Base-by-base conservation (phyloP, 2,113 vertebrate genomes). In the Gambusia holbrooki region DNA sequence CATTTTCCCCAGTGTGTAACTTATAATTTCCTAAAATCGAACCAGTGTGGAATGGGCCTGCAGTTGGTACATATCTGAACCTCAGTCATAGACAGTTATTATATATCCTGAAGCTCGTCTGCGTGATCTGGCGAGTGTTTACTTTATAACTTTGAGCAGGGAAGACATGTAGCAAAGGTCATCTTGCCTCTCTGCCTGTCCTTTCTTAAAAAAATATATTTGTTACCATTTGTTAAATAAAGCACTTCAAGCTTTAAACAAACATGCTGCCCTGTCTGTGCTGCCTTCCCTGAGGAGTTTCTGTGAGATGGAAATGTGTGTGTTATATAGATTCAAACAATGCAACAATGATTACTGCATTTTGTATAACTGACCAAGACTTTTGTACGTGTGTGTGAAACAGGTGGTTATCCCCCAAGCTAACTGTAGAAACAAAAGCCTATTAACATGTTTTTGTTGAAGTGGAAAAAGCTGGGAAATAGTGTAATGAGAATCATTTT, bases 331-430 rank as follows among this genome's bases (percentile, higher is more conserved):
- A 19, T n/a, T 76, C 73, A 48, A 71, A 60, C 80, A 51, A 28
- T 79, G 74, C 72, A 74, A 74, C 76, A 80, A 81, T 74, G 76
- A 87, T 87, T 77, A 74, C 45, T 42, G 60, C 61, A 32, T 66
- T 69, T 79, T 64, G 19, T 51, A 62, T 83, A 73, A 84, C 77
- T 11, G 29, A 1, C 7, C 68, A 32, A 74, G 40, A 77, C 82
- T 80, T 76, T 80, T 82, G 79, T 84, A 11, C 12, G 13, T 33
- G 15, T 30, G 14, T n/a, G 28, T 85, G 42, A 58, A 88, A 76
- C 91, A 90, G 90, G 87, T 91, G 90, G 85, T 69, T 62, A 19
- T 12, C 68, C 85, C 83, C 32, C 28, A 1, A 90, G 91, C 86
- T 76, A 82, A 87, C 76, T 69, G 77, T 62, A 28, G 73, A 84